phyloP scores from a whole-genome alignment of 2,888 invertebrate species.

The Chaitophorus viminalis region DNA sequence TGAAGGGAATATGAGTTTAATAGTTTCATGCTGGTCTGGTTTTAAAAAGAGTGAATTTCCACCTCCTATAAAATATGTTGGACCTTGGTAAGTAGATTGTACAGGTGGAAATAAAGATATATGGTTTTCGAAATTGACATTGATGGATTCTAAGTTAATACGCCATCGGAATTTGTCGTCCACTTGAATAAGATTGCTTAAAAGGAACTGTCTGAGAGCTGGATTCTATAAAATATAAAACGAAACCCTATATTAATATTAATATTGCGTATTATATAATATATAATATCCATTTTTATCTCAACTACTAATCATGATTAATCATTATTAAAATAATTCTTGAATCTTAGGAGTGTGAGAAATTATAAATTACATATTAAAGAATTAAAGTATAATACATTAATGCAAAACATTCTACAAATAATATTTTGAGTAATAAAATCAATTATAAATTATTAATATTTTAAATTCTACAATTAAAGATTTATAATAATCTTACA shows the following conservation, averaged over 20 bases:
- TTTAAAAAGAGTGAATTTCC: constrained; percentile 82
- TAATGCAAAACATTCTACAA: neutral
- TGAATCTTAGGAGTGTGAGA: neutral
- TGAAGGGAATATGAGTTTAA: constrained; percentile 78
- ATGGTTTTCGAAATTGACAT: constrained; percentile 74
- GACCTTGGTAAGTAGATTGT: constrained; percentile 71
- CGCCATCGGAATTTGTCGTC: constrained; percentile 78
- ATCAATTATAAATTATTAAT: neutral
- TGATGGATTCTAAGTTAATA: constrained; percentile 80
- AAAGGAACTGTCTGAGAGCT: constrained; percentile 75
- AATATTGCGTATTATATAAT: neutral
- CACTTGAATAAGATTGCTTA: constrained; percentile 84
- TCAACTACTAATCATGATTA: neutral
- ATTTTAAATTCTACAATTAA: neutral
- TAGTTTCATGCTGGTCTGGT: constrained; percentile 72
- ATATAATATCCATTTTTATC: neutral
- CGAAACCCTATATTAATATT: neutral
- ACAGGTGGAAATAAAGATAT: constrained; percentile 76
- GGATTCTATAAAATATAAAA: constrained; percentile 66
- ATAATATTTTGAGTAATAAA: neutral
- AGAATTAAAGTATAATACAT: neutral
- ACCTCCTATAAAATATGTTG: constrained; percentile 87
- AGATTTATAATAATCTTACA: neutral
- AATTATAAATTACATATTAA: neutral
- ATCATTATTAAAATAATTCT: neutral